These are phyloP conservation scores for Osmoderma eremita DNA, from an alignment of 2,888 invertebrate genomes.

Conservation along the genomic window DNA sequence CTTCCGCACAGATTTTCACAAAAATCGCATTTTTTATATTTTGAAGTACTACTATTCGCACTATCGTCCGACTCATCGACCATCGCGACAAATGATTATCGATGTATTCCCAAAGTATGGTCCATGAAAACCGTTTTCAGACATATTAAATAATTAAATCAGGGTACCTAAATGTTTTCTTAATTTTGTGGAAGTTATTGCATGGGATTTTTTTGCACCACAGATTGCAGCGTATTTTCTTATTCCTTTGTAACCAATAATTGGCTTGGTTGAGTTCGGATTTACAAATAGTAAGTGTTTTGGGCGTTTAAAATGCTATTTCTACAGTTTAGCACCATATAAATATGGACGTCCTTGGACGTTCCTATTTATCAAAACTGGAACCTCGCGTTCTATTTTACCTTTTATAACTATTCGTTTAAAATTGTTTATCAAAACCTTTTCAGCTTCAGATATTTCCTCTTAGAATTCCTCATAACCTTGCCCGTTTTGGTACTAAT, in stretches of 20 bases:
- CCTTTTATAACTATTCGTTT: constrained; percentile 31
- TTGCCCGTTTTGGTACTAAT: background rate
- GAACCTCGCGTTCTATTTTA: constrained; percentile 28
- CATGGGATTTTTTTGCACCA: constrained; percentile 16
- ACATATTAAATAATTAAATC: constrained; percentile 48
- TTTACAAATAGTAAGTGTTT: constrained; percentile 30
- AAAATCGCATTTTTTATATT: too few species aligned
- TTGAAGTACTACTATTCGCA: too few species aligned
- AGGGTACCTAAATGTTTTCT: constrained; percentile 49
- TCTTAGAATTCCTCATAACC: constrained; percentile 27
- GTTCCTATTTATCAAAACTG: constrained; percentile 21
- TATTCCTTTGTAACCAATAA: constrained; percentile 13
- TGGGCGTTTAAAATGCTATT: background rate
- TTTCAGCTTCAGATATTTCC: constrained; percentile 17
- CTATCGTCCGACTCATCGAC: too few species aligned
- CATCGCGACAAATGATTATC: too few species aligned
- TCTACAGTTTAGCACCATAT: background rate
- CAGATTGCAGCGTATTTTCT: background rate
- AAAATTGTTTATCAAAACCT: constrained; percentile 17
- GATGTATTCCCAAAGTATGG: constrained; percentile 47
- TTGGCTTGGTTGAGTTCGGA: background rate
- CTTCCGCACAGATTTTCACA: too few species aligned
- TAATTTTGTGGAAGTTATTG: constrained; percentile 1
- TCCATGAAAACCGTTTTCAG: constrained; percentile 49
- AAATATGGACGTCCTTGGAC: constrained; percentile 6